phyloP scores from a whole-genome alignment of 1,140 invertebrate species.

The Drosophila pectinifera region DNA sequence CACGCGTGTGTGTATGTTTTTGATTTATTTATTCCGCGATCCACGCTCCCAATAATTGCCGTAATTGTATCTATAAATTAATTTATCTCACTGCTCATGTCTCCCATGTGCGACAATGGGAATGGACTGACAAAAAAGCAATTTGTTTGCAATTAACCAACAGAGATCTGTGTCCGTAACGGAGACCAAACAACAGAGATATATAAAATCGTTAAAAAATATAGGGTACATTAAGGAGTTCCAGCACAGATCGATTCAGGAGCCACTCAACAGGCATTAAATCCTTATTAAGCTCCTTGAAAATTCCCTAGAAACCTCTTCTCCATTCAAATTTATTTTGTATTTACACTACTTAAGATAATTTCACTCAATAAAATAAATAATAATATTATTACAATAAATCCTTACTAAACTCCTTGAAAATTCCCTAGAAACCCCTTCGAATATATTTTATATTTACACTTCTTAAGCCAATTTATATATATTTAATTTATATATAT shows the following conservation, averaged over 20 bases:
- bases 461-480: not conserved
- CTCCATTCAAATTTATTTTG: too few species aligned
- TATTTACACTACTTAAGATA: too few species aligned
- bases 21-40: constrained; percentile 61
- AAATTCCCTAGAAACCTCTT: too few species aligned
- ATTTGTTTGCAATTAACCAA: constrained; percentile 15
- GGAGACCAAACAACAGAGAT: not conserved
- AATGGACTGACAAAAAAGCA: constrained; percentile 11
- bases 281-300: too few species aligned
- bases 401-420: too few species aligned
- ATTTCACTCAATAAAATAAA: too few species aligned
- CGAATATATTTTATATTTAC: not conserved
- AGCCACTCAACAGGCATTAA: too few species aligned
- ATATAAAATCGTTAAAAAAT: too few species aligned
- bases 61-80: constrained; percentile 72
- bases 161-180: not conserved
- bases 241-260: too few species aligned
- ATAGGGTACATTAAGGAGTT: too few species aligned
- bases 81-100: constrained; percentile 51
- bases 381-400: too few species aligned
- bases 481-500: not conserved
- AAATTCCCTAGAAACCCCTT: too few species aligned
- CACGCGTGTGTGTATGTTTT: constrained; percentile 28
- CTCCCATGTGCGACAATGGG: not conserved
- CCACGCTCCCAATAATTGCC: constrained; percentile 56